Conservation (phyloP, 1,140 invertebrate genomes). For the Copidosoma floridanum region DNA sequence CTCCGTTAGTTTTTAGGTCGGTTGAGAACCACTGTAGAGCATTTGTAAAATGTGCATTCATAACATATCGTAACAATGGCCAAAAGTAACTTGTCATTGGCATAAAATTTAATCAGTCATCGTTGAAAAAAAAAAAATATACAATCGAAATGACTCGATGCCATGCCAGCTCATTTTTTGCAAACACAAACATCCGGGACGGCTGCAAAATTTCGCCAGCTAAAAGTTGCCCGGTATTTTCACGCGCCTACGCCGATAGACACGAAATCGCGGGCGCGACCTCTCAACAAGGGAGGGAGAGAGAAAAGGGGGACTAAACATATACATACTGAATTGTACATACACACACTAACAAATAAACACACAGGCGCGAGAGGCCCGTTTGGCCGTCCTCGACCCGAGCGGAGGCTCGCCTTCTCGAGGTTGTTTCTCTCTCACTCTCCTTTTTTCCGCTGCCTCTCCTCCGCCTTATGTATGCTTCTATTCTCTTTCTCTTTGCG, state of each 20-base stretch:
- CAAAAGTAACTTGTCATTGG: too few species aligned
- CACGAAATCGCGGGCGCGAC: background rate
- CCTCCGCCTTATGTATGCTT: background rate
- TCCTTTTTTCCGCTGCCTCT: background rate
- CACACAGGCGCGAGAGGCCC: background rate
- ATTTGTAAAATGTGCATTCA: too few species aligned
- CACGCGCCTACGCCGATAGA: background rate
- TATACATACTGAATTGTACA: too few species aligned
- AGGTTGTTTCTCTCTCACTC: too few species aligned
- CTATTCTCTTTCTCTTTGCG: conserved; percentile 15
- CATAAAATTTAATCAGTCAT: too few species aligned
- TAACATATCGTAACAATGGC: too few species aligned
- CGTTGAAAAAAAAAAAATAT: too few species aligned
- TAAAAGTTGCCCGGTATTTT: background rate
- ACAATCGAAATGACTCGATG: too few species aligned
- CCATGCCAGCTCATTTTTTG: too few species aligned
- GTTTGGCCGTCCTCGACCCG: conserved; percentile 26
- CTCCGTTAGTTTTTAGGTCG: too few species aligned
- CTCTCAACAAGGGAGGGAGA: conserved; percentile 1
- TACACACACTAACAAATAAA: too few species aligned
- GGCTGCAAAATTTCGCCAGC: background rate
- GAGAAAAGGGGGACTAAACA: background rate
- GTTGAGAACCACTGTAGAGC: conserved; percentile 7
- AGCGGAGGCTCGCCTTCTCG: conserved; percentile 23
- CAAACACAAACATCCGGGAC: too few species aligned